These are phyloP conservation scores for Lagorchestes hirsutus DNA, from an alignment of 2,797 vertebrate genomes.

Conservation along the genomic window DNA sequence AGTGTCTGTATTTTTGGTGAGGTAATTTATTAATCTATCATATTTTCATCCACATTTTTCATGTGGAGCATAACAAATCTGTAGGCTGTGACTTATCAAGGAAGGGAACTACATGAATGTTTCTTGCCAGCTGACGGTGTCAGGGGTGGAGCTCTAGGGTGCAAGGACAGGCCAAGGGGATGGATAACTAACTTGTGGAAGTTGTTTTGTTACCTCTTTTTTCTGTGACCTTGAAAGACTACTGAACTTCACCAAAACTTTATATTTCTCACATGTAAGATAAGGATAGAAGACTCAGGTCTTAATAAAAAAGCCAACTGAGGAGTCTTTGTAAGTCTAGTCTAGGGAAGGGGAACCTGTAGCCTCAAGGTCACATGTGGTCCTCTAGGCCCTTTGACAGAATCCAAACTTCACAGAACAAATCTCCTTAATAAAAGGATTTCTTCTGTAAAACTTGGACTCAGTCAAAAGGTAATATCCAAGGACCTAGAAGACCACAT, in stretches of 20 bases:
- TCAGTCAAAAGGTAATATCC: too few species aligned
- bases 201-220: conserved; percentile 15
- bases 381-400: too few species aligned
- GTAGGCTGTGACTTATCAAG: conserved; percentile 15
- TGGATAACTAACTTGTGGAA: not conserved
- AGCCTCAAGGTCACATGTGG: too few species aligned
- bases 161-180: not conserved
- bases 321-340: not conserved
- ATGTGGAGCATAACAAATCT: not conserved
- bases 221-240: not conserved
- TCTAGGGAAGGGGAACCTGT: too few species aligned
- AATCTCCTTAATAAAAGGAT: too few species aligned
- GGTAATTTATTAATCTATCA: not conserved
- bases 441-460: too few species aligned
- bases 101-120: not conserved
- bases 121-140: not conserved
- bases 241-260: conserved; percentile 2
- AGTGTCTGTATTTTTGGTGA: not conserved
- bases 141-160: not conserved
- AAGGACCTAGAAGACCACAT: too few species aligned
- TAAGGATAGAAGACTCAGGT: not conserved
- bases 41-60: not conserved
- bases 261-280: not conserved
- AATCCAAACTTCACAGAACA: too few species aligned
- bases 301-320: not conserved